Evolutionary conservation across 2,113 vertebrate species (phyloP), one percentile per base, ranked within the genome.

Genomic region (Haplochromis burtoni): DNA sequence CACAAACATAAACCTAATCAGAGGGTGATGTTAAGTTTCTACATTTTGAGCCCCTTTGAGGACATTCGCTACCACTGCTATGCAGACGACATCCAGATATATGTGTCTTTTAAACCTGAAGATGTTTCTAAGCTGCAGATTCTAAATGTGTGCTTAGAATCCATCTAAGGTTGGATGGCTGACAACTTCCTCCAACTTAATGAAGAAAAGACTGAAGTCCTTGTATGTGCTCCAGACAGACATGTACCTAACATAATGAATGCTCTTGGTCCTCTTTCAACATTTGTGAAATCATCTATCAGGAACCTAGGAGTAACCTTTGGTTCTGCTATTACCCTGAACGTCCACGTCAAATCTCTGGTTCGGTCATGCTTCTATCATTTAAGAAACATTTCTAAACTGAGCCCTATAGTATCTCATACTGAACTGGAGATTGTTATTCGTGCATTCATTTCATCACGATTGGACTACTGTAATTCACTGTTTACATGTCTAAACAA

Each of bases 371-470:
- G 21, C 53, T 55, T 55, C 53, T 55, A 55, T 54, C 3, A 55
- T 26, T 57, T 57, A 57, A 57, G 54, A 57, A 26, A 57, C 12
- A 8, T 57, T 14, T 57, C 12, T 57, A 57, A 57, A 26, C 1
- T 57, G 0, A 57, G 54, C 1, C 21, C 54, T 0, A 26, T 14
- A 5, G 54, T 26, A 5, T 26, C 54, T 26, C 7, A 55, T 26
- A 14, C 54, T 26, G 54, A 26, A 26, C 54, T 55, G 12, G 21
- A 55, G 12, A 8, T 8, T 26, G 21, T 55, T 55, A 55, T 26
- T 55, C 21, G 1, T 26, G 21, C 21, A 55, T 26, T 55, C 2
- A 26, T 55, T 55, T 24, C 51, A 21, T 55, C 11, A 2, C 6
- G 1, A 24, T 55, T 55, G 4, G 1, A 26, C 21, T 24, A 55